Conservation (phyloP, 2,113 vertebrate genomes). For the Myotis lucifugus region DNA sequence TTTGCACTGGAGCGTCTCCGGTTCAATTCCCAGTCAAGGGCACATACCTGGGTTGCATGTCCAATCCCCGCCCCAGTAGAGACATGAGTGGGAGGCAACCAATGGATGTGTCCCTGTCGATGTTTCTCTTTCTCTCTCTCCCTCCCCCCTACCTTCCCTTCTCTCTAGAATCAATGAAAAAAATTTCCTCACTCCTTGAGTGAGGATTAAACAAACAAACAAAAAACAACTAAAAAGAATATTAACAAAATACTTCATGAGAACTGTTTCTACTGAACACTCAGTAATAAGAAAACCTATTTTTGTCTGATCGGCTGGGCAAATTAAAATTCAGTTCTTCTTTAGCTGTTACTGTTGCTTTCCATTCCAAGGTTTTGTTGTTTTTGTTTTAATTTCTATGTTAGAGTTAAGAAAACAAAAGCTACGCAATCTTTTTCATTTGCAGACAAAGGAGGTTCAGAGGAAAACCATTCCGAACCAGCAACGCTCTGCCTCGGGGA, state of each 20-base stretch:
- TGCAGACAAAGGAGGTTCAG: constrained; percentile 37
- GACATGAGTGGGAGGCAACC: too few species aligned
- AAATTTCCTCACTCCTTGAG: too few species aligned
- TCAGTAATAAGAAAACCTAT: background rate
- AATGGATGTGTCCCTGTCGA: too few species aligned
- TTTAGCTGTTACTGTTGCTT: constrained; percentile 2
- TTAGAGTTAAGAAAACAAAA: constrained; percentile 46
- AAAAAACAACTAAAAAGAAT: background rate
- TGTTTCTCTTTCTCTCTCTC: background rate
- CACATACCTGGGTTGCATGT: too few species aligned
- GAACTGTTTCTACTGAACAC: background rate
- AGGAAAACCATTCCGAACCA: constrained; percentile 42
- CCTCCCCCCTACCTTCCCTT: background rate
- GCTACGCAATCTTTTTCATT: background rate
- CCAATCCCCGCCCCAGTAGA: too few species aligned
- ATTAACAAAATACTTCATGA: background rate
- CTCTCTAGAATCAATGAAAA: too few species aligned
- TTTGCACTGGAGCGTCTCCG: too few species aligned
- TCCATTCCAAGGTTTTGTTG: background rate
- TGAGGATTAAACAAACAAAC: background rate
- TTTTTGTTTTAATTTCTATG: constrained; percentile 46
- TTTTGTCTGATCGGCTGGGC: background rate
- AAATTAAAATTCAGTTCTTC: constrained; percentile 51
- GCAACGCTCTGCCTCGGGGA: constrained; percentile 47
- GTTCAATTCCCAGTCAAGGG: too few species aligned